Conservation (phyloP, 2,888 invertebrate species). For the Epiblema foenella region DNA sequence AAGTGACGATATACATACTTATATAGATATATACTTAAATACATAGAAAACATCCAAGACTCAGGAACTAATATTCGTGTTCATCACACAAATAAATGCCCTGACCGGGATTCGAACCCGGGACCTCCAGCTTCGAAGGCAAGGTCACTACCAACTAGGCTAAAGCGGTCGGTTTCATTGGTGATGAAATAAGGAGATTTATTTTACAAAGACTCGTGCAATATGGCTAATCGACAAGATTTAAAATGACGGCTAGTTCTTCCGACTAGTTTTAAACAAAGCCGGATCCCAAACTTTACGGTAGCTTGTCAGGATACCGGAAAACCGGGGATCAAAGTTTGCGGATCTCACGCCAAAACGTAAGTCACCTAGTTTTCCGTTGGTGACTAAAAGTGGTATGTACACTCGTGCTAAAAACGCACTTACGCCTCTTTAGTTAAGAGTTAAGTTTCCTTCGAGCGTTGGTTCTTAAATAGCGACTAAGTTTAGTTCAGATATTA, state of each 20-base stretch:
- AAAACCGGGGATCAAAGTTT: conserved; percentile 42
- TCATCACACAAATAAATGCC: too few relatives aligned
- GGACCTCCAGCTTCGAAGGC: too few relatives aligned
- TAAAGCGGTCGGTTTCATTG: too few relatives aligned
- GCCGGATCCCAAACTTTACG: conserved; percentile 35
- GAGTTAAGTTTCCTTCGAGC: conserved; percentile 16
- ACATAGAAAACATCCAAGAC: too few relatives aligned
- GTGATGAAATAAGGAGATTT: not conserved
- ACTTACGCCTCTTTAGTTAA: not conserved
- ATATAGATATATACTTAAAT: too few relatives aligned
- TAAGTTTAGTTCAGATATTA: conserved; percentile 36
- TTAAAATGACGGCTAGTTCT: conserved; percentile 16
- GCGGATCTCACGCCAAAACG: conserved; percentile 31
- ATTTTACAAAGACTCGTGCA: not conserved
- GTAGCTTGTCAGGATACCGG: conserved; percentile 33
- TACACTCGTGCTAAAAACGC: not conserved
- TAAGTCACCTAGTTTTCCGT: conserved; percentile 37
- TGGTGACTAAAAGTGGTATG: not conserved
- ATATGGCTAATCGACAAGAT: not conserved
- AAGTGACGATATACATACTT: too few relatives aligned
- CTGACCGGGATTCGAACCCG: too few relatives aligned
- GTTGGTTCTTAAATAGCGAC: conserved; percentile 35
- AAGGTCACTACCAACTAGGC: too few relatives aligned
- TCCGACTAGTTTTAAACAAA: conserved; percentile 35
- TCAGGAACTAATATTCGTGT: too few relatives aligned